These are phyloP conservation scores for Dipodomys spectabilis DNA, from an alignment of 2,113 vertebrate species.

Conservation along the genomic window DNA sequence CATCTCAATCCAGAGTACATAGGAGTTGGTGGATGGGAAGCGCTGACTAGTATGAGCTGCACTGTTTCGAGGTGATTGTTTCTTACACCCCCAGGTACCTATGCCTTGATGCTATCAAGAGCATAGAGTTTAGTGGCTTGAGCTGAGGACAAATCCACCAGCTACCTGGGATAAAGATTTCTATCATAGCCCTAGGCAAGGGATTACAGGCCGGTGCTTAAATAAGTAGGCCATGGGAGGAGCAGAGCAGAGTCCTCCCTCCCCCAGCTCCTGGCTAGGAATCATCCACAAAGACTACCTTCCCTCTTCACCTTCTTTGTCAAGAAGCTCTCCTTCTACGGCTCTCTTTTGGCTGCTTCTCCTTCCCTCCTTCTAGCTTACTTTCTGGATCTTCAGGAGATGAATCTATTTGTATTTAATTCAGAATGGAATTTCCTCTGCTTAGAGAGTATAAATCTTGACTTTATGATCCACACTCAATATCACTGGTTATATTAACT, in stretches of 20 bases:
- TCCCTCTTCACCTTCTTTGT: not conserved
- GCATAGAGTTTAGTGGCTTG: not conserved
- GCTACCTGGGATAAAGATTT: conserved; percentile 13
- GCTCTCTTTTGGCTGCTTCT: not conserved
- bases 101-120: not conserved
- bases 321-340: not conserved
- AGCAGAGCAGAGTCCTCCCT: not conserved
- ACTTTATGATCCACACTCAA: not conserved
- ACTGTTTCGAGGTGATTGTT: not conserved
- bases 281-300: not conserved
- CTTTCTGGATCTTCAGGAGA: too few species aligned
- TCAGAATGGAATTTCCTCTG: conserved; percentile 35
- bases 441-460: not conserved
- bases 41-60: not conserved
- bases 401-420: not conserved
- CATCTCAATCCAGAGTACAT: not conserved
- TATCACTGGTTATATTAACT: not conserved
- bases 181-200: not conserved
- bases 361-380: not conserved
- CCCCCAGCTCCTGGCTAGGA: not conserved
- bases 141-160: not conserved
- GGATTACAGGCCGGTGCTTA: not conserved
- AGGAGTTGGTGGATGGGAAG: not conserved
- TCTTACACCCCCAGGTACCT: not conserved
- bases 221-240: not conserved